Evolutionary conservation across 2,888 invertebrate species (phyloP), one percentile per base, ranked within the genome.

Genomic region (Hedya salicella): DNA sequence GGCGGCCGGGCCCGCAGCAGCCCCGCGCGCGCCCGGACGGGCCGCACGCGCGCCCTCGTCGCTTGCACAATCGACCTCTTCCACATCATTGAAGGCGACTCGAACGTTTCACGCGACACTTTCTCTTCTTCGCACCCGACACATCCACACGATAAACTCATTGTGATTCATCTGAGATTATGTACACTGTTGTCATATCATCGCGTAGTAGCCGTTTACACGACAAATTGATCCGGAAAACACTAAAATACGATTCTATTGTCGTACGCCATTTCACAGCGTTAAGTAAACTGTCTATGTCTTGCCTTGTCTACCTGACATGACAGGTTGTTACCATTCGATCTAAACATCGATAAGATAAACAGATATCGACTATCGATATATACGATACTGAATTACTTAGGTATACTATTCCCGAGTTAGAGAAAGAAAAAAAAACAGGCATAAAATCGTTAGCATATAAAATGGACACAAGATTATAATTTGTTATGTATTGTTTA

Each of bases 11-110:
- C 68, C 46, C 63, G 59, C 53, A 68, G 78, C 75, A 75, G 80
- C 73, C 77, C 77, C 74, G 78, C 71, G 69, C 74, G 78, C 75
- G 79, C 77, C n/a, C 39, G 60, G 42, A n/a, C 48, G 46, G 56
- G 50, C 48, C 68, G 78, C 57, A 14, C 48, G 36, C 48, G 36
- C 53, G 44, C 17, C 44, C 30, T 44, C 76, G 73, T 77, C 79
- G 81, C 88, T 91, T 91, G 91, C 91, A 89, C 91, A 91, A 91
- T 88, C 88, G 88, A 86, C 89, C 88, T 90, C 90, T 88, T 91
- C 91, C 91, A 91, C 91, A 90, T 91, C 90, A 91, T 86, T 88
- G 90, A 88, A 90, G 89, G 89, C 86, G 79, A 89, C 84, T 86
- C 86, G 84, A 77, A 77, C 87, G 89, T 88, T 89, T 90, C 89